phyloP scores from a whole-genome alignment of 2,888 invertebrate genomes.

The Mimachlamys varia region DNA sequence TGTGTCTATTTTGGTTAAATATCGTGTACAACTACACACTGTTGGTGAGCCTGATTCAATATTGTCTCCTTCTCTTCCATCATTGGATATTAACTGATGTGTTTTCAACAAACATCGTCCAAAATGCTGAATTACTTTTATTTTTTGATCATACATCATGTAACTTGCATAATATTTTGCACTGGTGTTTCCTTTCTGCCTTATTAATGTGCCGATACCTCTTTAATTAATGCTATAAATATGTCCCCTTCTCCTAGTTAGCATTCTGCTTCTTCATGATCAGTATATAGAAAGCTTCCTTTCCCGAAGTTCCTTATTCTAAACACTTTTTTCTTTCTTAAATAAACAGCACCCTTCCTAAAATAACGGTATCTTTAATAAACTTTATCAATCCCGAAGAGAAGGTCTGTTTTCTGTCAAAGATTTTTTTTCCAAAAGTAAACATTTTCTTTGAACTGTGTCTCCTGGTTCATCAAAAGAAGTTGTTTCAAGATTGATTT shows the following conservation, averaged over 20 bases:
- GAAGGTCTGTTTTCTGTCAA: too few species aligned
- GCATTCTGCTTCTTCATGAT: neutral
- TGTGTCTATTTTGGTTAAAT: neutral
- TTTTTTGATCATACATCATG: neutral
- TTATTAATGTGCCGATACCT: too few species aligned
- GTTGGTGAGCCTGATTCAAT: neutral
- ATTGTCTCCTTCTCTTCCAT: neutral
- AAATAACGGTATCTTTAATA: neutral
- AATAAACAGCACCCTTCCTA: neutral
- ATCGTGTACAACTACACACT: neutral
- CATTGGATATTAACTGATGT: slow-evolving; percentile 13
- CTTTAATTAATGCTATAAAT: too few species aligned
- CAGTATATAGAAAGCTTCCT: neutral
- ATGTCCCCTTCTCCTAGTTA: neutral
- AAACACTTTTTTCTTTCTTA: neutral
- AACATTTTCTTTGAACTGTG: too few species aligned
- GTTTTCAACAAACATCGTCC: neutral
- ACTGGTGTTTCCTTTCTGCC: neutral
- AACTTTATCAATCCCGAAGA: neutral
- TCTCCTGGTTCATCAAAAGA: too few species aligned
- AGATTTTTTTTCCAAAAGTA: neutral
- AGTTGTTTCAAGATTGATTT: too few species aligned
- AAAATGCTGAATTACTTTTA: slow-evolving; percentile 1
- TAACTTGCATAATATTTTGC: neutral
- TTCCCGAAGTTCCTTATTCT: neutral